Evolutionary conservation across 30 jellyfish, hydroid and myxozoan genomes (phyloP).

Genomic region (Hydractinia symbiolongicarpus): DNA sequence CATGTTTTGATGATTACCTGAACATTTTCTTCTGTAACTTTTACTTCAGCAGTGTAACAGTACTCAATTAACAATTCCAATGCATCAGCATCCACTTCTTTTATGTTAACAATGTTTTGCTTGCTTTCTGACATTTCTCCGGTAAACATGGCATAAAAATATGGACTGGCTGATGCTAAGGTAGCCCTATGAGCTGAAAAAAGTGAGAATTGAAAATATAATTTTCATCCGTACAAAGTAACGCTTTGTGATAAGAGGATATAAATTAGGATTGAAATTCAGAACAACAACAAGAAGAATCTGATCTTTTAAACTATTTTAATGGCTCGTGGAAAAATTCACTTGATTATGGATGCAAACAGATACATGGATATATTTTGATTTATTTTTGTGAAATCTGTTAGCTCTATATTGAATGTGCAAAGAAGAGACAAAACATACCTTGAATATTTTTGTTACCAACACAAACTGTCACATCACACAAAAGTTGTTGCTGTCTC

Average conservation of each 20-base stretch:
- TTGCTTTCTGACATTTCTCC: conserved; percentile 93
- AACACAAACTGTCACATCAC: conserved; percentile 78
- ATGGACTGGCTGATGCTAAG: conserved; percentile 90
- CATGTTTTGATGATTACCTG: conserved; percentile 42
- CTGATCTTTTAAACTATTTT: too few relatives aligned
- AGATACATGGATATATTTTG: too few relatives aligned
- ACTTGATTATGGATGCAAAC: too few relatives aligned
- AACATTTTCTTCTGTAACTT: conserved; percentile 89
- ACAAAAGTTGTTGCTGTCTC: conserved; percentile 59
- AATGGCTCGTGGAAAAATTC: too few relatives aligned
- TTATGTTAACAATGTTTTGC: conserved; percentile 61
- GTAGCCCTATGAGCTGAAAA: conserved; percentile 74
- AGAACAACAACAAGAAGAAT: too few relatives aligned
- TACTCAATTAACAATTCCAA: conserved; percentile 73
- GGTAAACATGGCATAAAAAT: conserved; percentile 93
- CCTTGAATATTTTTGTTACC: conserved; percentile 56
- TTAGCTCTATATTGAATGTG: too few relatives aligned
- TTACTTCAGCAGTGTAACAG: conserved; percentile 92
- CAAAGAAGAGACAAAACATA: neutral
- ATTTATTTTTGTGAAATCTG: too few relatives aligned
- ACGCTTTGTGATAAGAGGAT: neutral
- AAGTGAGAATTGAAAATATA: neutral
- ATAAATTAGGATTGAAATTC: too few relatives aligned
- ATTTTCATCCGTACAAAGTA: neutral
- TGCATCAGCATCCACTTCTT: conserved; percentile 85